Conservation (phyloP, 2,797 vertebrate genomes). For the Erithacus rubecula region DNA sequence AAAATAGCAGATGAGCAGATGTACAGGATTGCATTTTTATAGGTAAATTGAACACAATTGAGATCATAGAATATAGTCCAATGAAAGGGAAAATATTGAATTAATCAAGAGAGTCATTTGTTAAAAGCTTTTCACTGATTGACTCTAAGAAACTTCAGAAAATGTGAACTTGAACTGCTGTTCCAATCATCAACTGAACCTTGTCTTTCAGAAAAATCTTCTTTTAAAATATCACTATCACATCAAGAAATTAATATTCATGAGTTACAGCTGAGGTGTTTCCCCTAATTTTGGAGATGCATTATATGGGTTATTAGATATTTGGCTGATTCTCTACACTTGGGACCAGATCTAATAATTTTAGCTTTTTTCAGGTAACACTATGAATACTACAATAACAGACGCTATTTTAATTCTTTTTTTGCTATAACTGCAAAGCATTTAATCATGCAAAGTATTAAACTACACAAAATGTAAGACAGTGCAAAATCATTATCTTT, state of each 20-base stretch:
- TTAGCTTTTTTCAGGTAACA: neutral
- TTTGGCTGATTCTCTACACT: neutral
- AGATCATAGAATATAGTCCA: neutral
- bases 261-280: neutral
- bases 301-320: neutral
- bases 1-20: neutral
- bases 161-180: neutral
- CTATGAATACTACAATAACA: neutral
- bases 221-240: neutral
- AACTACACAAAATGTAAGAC: neutral
- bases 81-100: neutral
- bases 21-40: neutral
- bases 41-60: neutral
- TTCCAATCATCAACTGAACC: neutral
- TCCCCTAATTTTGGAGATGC: neutral
- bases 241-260: neutral
- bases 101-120: neutral
- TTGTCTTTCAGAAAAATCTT: neutral
- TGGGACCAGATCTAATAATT: neutral
- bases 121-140: neutral
- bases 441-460: neutral
- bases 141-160: neutral
- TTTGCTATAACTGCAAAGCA: neutral
- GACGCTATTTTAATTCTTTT: neutral
- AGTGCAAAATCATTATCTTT: neutral